These are phyloP conservation scores for Ectemnius cavifrons DNA, from an alignment of 2,888 invertebrate genomes.

Conservation along the genomic window DNA sequence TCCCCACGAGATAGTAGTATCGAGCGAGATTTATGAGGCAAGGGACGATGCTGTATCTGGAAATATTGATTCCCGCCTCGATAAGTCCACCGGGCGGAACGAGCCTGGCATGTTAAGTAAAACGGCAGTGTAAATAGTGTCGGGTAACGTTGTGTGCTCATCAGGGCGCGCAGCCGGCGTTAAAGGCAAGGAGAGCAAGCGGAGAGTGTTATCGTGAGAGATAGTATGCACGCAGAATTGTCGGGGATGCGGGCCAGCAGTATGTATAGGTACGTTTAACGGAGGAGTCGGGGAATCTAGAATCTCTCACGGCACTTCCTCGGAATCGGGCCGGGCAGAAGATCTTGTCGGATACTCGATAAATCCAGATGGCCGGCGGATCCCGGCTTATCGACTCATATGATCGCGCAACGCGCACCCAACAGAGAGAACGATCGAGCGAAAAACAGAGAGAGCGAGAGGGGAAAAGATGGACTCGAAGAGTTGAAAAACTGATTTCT, in stretches of 20 bases:
- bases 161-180: slow-evolving; percentile 28
- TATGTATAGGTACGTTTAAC: no score
- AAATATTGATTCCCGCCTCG: neutral
- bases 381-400: slow-evolving; percentile 47
- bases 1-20: no score
- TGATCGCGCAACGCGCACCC: slow-evolving; percentile 38
- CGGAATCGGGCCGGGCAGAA: slow-evolving; percentile 33
- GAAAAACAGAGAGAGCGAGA: slow-evolving; percentile 7
- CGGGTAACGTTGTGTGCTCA: slow-evolving; percentile 32
- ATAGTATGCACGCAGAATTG: slow-evolving; percentile 20
- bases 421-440: no score
- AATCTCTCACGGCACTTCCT: slow-evolving; percentile 32
- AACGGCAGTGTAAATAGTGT: slow-evolving; percentile 51
- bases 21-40: no score
- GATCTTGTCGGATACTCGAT: slow-evolving; percentile 48
- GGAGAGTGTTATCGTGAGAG: slow-evolving; percentile 33
- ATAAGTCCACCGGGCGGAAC: slow-evolving; percentile 8
- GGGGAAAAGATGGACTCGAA: slow-evolving; percentile 21
- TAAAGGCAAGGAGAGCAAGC: slow-evolving; percentile 12
- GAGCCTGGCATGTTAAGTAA: slow-evolving; percentile 37
- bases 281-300: slow-evolving; percentile 26
- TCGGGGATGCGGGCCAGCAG: no score
- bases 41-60: no score
- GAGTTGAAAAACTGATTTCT: slow-evolving; percentile 54
- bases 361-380: slow-evolving; percentile 50